Percentiles rank a stretch among this genome's conserved stretches.
Conservation (phyloP, 1,140 invertebrate species). For the Dendroctonus valens region DNA sequence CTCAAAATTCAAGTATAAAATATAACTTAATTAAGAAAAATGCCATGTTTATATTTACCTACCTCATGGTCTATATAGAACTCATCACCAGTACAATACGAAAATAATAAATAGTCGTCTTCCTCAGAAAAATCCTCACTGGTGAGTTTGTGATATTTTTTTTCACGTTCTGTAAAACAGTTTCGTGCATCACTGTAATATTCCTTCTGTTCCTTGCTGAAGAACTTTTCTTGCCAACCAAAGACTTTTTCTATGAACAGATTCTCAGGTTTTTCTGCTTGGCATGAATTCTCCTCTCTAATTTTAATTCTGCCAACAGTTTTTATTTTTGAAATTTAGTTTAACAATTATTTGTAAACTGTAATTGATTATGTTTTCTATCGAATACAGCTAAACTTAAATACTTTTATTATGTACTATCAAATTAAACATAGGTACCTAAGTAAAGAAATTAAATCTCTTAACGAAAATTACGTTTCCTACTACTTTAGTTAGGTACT, state of each 20-base stretch:
- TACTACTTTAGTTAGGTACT: background rate
- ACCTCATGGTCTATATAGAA: conserved; percentile 33
- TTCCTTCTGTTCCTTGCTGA: conserved; percentile 40
- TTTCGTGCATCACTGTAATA: conserved; percentile 40
- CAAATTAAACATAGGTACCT: too few species aligned
- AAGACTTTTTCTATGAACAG: conserved; percentile 36
- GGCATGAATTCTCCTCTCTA: conserved; percentile 28
- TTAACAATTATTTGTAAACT: background rate
- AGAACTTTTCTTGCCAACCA: conserved; percentile 46
- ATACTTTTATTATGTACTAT: too few species aligned
- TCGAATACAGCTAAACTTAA: too few species aligned
- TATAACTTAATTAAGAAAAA: conserved; percentile 11
- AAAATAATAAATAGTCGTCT: conserved; percentile 36
- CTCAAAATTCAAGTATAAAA: background rate
- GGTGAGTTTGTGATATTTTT: conserved; percentile 40
- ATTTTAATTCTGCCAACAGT: conserved; percentile 31
- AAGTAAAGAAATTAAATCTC: background rate
- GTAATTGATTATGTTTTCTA: background rate
- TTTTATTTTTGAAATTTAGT: background rate
- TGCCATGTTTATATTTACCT: conserved; percentile 14
- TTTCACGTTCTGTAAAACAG: conserved; percentile 44
- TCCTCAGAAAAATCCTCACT: conserved; percentile 18
- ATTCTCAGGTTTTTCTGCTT: conserved; percentile 16
- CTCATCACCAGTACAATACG: conserved; percentile 39
- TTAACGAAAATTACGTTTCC: too few species aligned